Conservation (phyloP, 2,888 invertebrate species). For the Geophilus truncorum region DNA sequence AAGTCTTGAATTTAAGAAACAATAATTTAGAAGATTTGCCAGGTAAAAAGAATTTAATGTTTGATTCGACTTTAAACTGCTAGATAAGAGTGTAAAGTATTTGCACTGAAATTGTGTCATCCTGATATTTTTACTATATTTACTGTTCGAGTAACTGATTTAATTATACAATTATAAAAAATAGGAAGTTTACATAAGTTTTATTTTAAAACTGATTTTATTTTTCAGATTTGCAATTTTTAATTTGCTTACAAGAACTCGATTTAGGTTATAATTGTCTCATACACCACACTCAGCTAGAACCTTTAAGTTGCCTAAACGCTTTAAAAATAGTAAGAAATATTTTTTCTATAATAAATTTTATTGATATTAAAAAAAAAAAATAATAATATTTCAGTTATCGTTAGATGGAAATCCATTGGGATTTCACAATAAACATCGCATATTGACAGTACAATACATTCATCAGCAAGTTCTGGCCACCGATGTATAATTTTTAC, state of each 20-base stretch:
- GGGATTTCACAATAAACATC: background rate
- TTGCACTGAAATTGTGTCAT: too few relatives aligned
- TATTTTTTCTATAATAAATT: background rate
- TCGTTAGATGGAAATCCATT: background rate
- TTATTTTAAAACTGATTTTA: too few relatives aligned
- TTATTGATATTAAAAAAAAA: background rate
- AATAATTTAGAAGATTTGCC: constrained; percentile 1
- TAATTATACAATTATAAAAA: too few relatives aligned
- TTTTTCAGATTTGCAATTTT: background rate
- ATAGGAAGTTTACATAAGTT: too few relatives aligned
- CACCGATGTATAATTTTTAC: background rate
- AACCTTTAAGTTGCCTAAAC: background rate
- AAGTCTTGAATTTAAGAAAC: background rate
- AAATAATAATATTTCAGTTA: background rate
- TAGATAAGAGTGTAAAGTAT: too few relatives aligned
- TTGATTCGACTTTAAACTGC: too few relatives aligned
- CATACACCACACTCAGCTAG: background rate
- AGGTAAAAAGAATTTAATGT: too few relatives aligned
- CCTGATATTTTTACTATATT: too few relatives aligned
- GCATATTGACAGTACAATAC: background rate
- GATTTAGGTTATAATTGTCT: constrained; percentile 20
- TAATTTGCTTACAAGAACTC: background rate
- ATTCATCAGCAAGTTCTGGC: background rate
- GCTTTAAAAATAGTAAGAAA: background rate
- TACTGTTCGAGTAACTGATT: too few relatives aligned